phyloP scores from a whole-genome alignment of 2,888 invertebrate species.

The Cyrtodaria siliqua region DNA sequence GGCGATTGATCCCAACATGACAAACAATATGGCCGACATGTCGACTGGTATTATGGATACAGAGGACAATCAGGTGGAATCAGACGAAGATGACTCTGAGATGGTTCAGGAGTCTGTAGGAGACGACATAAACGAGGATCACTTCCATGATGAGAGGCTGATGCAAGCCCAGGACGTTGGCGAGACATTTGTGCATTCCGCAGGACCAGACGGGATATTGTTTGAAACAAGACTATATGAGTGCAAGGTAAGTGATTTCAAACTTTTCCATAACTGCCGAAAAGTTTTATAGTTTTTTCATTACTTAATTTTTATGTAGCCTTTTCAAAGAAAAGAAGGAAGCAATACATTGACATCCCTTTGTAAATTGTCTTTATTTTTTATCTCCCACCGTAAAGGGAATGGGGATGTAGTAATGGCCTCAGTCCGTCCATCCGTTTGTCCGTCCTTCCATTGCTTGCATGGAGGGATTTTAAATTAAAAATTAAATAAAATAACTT shows the following conservation, averaged over 20 bases:
- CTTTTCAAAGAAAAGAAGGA: too few relatives aligned
- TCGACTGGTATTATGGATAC: constrained; percentile 29
- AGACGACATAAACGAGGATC: constrained; percentile 40
- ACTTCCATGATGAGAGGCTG: constrained; percentile 25
- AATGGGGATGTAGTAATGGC: too few relatives aligned
- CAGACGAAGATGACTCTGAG: constrained; percentile 24
- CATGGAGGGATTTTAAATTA: too few relatives aligned
- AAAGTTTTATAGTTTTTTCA: too few relatives aligned
- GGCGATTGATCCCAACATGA: constrained; percentile 63
- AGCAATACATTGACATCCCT: too few relatives aligned
- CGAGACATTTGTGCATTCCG: not conserved
- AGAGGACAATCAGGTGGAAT: constrained; percentile 48
- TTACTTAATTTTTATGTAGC: too few relatives aligned
- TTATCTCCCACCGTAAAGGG: too few relatives aligned
- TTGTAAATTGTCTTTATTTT: too few relatives aligned
- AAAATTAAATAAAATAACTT: too few relatives aligned
- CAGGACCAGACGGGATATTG: not conserved
- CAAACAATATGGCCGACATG: constrained; percentile 35
- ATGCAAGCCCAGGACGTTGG: not conserved
- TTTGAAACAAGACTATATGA: not conserved
- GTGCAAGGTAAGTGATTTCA: not conserved
- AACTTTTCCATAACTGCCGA: too few relatives aligned
- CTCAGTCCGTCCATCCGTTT: too few relatives aligned
- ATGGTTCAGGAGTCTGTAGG: constrained; percentile 46
- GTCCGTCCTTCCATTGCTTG: too few relatives aligned